phyloP scores from a whole-genome alignment of 2,797 vertebrate species.

The Gobionotothen gibberifrons region DNA sequence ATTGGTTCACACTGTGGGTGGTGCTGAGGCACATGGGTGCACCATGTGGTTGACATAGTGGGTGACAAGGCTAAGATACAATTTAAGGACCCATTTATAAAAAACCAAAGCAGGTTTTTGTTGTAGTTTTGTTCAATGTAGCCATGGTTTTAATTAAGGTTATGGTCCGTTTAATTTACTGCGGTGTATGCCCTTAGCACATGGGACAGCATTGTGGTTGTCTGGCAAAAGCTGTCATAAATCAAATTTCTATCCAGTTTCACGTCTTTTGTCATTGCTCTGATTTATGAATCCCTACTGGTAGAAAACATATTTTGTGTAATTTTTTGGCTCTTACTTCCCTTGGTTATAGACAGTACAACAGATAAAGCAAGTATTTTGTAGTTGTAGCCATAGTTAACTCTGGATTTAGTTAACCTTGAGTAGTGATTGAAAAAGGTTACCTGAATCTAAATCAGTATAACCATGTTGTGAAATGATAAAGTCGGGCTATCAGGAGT shows the following conservation, averaged over 20 bases:
- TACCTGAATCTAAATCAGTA: neutral
- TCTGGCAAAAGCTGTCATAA: too few species aligned
- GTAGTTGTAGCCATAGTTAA: neutral
- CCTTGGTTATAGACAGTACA: neutral
- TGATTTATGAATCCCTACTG: too few species aligned
- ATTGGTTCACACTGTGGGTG: conserved; percentile 76
- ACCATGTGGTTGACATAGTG: conserved; percentile 36
- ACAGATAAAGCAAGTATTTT: neutral
- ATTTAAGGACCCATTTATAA: neutral
- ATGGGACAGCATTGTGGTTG: too few species aligned
- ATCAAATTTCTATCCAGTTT: too few species aligned
- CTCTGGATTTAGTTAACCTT: conserved; percentile 15
- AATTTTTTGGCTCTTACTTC: neutral
- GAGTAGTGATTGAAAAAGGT: neutral
- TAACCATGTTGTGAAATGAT: conserved; percentile 4
- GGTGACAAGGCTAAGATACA: conserved; percentile 19
- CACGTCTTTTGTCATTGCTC: too few species aligned
- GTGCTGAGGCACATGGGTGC: conserved; percentile 46
- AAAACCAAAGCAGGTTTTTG: neutral
- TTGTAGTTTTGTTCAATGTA: neutral
- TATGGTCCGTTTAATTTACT: too few species aligned
- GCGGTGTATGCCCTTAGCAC: too few species aligned
- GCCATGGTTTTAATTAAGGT: too few species aligned
- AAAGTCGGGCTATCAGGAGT: conserved; percentile 5
- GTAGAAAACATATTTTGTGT: too few species aligned